Evolutionary conservation across 2,888 invertebrate species (phyloP).

Genomic region (Cosmia pyralina): DNA sequence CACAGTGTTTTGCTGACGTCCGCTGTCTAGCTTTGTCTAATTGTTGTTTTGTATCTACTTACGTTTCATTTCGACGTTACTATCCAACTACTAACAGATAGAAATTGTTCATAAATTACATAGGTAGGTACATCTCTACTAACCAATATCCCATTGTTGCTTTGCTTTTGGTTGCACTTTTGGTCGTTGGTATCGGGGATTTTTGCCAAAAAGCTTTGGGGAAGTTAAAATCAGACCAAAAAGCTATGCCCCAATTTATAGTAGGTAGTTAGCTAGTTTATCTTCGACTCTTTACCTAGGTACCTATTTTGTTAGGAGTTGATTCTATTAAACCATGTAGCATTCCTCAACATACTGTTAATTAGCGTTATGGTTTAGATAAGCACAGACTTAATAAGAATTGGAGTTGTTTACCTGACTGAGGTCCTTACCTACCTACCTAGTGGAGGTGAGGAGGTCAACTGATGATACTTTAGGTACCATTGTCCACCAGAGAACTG

Average conservation of each 20-base stretch:
- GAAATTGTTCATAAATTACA: slow-evolving; percentile 43
- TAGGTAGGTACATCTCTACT: slow-evolving; percentile 42
- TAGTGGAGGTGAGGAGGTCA: slow-evolving; percentile 5
- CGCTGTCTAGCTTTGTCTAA: slow-evolving; percentile 72
- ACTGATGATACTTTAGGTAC: not conserved
- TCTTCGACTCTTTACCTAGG: slow-evolving; percentile 4
- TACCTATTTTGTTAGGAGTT: not conserved
- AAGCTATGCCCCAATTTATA: slow-evolving; percentile 3
- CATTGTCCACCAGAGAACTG: not conserved
- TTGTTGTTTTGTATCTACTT: slow-evolving; percentile 75
- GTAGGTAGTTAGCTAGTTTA: not conserved
- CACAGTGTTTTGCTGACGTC: slow-evolving; percentile 84
- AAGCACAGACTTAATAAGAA: not conserved
- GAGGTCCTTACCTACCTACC: not conserved
- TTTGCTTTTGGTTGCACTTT: slow-evolving; percentile 39
- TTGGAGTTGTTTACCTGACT: not conserved
- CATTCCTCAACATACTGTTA: not conserved
- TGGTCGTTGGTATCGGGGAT: slow-evolving; percentile 16
- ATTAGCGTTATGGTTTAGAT: not conserved
- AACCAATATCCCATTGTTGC: slow-evolving; percentile 41
- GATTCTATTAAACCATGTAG: not conserved
- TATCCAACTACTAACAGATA: slow-evolving; percentile 33
- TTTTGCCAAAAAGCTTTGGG: slow-evolving; percentile 31
- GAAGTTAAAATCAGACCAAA: slow-evolving; percentile 42
- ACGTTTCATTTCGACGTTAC: slow-evolving; percentile 73